Evolutionary conservation across 2,888 invertebrate genomes (phyloP).

Genomic region (Aethes cnicana): DNA sequence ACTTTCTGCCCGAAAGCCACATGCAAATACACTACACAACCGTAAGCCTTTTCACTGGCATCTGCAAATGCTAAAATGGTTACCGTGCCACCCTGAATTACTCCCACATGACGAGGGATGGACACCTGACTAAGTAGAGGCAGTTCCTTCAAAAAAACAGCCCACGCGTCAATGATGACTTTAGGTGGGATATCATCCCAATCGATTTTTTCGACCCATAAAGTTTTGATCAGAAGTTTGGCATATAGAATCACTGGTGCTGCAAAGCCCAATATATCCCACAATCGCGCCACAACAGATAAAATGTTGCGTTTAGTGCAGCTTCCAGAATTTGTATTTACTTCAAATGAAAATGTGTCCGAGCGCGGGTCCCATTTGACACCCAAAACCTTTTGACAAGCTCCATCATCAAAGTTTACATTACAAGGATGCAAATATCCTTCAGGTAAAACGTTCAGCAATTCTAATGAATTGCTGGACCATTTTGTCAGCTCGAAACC

Average conservation of each 20-base stretch:
- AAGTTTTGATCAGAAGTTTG: conserved; percentile 27
- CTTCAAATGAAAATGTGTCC: not conserved
- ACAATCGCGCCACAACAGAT: conserved; percentile 30
- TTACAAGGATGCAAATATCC: too few relatives aligned
- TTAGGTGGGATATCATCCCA: conserved; percentile 32
- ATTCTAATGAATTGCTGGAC: not conserved
- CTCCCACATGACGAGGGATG: conserved; percentile 29
- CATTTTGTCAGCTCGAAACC: too few relatives aligned
- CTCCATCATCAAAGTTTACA: not conserved
- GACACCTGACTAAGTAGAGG: too few relatives aligned
- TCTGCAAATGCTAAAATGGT: conserved; percentile 28
- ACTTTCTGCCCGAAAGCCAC: too few relatives aligned
- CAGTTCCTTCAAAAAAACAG: too few relatives aligned
- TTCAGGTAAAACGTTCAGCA: not conserved
- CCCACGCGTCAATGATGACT: too few relatives aligned
- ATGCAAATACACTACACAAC: too few relatives aligned
- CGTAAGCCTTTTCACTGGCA: conserved; percentile 18
- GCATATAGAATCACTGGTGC: conserved; percentile 31
- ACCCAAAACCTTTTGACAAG: not conserved
- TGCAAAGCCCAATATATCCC: conserved; percentile 30
- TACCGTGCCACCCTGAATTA: not conserved
- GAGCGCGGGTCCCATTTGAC: not conserved
- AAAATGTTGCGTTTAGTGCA: conserved; percentile 29
- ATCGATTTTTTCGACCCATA: conserved; percentile 9
- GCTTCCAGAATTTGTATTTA: not conserved